phyloP scores from a whole-genome alignment of 2,113 vertebrate species.

The Ptilonorhynchus violaceus region DNA sequence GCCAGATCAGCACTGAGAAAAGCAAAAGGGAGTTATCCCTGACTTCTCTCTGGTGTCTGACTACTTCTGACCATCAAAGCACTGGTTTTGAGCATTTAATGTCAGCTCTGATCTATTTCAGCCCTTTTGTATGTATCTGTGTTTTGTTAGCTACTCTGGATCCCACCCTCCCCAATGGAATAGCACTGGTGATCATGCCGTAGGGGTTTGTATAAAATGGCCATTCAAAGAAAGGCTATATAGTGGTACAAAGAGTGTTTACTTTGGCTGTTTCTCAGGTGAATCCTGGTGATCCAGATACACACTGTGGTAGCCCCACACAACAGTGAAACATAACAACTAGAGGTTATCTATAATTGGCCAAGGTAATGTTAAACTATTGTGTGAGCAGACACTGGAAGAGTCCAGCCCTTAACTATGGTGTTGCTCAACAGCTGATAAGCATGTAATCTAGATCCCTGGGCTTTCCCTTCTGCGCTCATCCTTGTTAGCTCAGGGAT shows the following conservation, averaged over 20 bases:
- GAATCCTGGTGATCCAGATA: not conserved
- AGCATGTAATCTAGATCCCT: fast-evolving
- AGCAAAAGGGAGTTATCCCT: not conserved
- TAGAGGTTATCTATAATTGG: not conserved
- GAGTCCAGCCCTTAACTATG: not conserved
- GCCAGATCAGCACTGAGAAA: not conserved
- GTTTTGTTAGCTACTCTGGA: not conserved
- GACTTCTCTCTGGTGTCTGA: not conserved
- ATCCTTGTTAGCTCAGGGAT: not conserved
- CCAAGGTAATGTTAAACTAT: not conserved
- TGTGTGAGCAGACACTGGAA: not conserved
- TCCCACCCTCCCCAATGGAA: not conserved
- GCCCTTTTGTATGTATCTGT: not conserved
- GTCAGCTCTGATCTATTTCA: not conserved
- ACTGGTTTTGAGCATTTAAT: not conserved
- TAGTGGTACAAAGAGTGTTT: not conserved
- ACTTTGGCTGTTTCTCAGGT: not conserved
- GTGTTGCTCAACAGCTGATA: not conserved
- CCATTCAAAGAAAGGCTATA: not conserved
- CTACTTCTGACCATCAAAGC: not conserved
- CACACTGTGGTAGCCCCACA: not conserved
- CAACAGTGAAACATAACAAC: not conserved
- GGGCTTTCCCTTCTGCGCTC: not conserved
- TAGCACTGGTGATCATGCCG: fast-evolving
- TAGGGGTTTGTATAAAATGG: not conserved